A percentile compares a stretch with the other conserved stretches of the same genome.
These are phyloP conservation scores for Pseudomyrmex dendroicus DNA, from an alignment of 1,140 invertebrate genomes.

Conservation along the genomic window DNA sequence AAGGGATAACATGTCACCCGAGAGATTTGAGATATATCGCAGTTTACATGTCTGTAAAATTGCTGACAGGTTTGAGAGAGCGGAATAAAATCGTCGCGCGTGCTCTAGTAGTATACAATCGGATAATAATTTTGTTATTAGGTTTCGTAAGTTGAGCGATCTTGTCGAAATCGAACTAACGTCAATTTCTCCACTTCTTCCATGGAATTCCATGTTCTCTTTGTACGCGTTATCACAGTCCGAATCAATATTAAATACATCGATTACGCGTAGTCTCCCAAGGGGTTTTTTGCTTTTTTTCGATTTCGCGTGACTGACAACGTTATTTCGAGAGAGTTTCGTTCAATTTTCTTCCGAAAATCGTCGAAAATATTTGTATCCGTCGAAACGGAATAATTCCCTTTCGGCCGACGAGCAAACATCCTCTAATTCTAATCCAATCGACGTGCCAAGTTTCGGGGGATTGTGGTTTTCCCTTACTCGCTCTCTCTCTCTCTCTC, in stretches of 20 bases:
- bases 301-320: neutral
- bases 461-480: neutral
- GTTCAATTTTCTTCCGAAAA: neutral
- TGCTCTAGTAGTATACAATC: too few species aligned
- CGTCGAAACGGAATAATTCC: neutral
- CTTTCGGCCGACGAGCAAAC: slow-evolving; percentile 23
- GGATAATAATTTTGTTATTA: too few species aligned
- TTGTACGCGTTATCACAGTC: neutral
- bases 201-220: neutral
- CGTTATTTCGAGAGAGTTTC: neutral
- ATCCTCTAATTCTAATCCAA: slow-evolving; percentile 25
- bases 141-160: too few species aligned
- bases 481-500: too few species aligned
- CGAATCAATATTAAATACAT: slow-evolving; percentile 2
- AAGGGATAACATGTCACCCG: neutral
- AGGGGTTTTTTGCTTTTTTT: neutral
- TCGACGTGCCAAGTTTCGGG: slow-evolving; percentile 10
- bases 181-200: neutral
- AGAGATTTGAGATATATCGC: neutral
- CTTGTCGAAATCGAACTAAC: too few species aligned
- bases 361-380: slow-evolving; percentile 9
- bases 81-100: too few species aligned
- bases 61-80: neutral
- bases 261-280: neutral
- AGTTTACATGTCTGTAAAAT: neutral